Evolutionary conservation across 1,140 invertebrate species (phyloP).

Genomic region (Cydia splendana): DNA sequence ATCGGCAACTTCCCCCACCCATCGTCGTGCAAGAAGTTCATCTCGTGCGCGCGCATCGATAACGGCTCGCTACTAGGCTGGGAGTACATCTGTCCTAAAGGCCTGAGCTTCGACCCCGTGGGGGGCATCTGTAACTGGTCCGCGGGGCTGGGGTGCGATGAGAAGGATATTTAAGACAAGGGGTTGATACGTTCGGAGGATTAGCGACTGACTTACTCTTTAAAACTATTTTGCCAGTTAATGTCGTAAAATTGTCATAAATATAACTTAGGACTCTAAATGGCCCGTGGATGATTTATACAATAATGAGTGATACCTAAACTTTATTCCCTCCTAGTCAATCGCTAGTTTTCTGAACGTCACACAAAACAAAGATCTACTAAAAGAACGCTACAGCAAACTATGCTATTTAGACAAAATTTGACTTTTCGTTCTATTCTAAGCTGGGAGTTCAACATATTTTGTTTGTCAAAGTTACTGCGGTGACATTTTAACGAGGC

Average conservation of each 20-base stretch:
- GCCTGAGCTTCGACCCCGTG: conserved; percentile 91
- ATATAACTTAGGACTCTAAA: no score
- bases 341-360: neutral
- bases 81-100: conserved; percentile 92
- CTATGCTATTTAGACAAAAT: neutral
- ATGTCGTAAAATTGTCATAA: no score
- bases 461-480: neutral
- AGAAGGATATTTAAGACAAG: conserved; percentile 62
- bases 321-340: neutral
- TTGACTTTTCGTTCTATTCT: neutral
- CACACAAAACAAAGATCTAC: neutral
- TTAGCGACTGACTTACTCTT: neutral
- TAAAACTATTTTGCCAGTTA: no score
- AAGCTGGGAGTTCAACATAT: neutral
- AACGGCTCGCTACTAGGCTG: conserved; percentile 88
- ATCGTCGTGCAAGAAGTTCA: conserved; percentile 92
- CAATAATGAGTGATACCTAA: no score
- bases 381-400: neutral
- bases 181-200: neutral
- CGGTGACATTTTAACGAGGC: neutral
- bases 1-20: conserved; percentile 94
- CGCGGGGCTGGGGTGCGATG: conserved; percentile 86
- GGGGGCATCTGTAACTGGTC: conserved; percentile 95
- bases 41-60: conserved; percentile 91
- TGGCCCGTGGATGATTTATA: no score